phyloP scores from a whole-genome alignment of 2,888 invertebrate species.

The Phania funesta region DNA sequence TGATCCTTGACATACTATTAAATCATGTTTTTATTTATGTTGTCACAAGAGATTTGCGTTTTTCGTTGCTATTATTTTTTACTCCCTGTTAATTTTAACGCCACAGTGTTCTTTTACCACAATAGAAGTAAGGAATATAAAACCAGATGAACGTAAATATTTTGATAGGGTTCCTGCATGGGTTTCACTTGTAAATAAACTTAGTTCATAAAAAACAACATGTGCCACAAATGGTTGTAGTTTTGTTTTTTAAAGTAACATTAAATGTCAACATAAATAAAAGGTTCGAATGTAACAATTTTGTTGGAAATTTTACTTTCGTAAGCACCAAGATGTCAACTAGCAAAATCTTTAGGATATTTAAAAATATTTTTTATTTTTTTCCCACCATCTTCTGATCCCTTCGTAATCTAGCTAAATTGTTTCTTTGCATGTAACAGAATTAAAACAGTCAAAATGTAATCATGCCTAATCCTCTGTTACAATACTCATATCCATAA shows the following conservation, averaged over 20 bases:
- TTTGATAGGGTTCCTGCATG: too few relatives aligned
- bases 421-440: conserved; percentile 35
- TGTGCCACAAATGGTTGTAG: not conserved
- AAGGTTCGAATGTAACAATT: conserved; percentile 13
- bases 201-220: not conserved
- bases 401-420: not conserved
- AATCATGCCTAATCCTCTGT: conserved; percentile 18
- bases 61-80: not conserved
- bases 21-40: conserved; percentile 79
- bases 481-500: not conserved
- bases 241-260: not conserved
- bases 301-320: not conserved
- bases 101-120: not conserved
- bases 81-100: not conserved
- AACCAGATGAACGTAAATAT: too few relatives aligned
- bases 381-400: conserved; percentile 29
- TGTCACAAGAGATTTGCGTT: conserved; percentile 78
- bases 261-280: not conserved
- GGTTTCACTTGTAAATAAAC: too few relatives aligned
- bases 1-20: conserved; percentile 73
- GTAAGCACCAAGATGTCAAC: not conserved
- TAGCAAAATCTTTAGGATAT: conserved; percentile 23
- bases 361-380: not conserved
- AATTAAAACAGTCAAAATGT: not conserved
- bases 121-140: not conserved